Evolutionary conservation across 1,140 invertebrate genomes (phyloP), one percentile per base, ranked within the genome.

Genomic region (Aphelinus certus): DNA sequence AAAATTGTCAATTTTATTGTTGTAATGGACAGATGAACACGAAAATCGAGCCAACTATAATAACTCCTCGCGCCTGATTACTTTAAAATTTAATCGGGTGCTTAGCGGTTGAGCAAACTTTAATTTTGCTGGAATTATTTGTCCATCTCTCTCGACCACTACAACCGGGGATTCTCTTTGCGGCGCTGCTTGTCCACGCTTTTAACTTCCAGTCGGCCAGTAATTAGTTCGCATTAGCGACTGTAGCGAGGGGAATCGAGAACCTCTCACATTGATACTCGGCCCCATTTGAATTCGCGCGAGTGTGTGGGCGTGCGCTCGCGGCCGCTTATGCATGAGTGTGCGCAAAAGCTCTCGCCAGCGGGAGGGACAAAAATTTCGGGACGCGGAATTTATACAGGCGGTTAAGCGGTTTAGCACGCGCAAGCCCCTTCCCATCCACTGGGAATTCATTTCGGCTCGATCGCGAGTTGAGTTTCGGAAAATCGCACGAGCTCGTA

Each of bases 151-250:
- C 48, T 56, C 3, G 9, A 2, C 10, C 62, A 63, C 51, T 69
- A 53, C 26, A 26, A 26, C 26, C 46, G 10, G 60, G 46, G 6
- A 56, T 47, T 51, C 60, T 62, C 58, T n/a, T 55, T 71, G 61
- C 73, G 79, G 75, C 77, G 80, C 77, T 76, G 81, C 80, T 81
- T 84, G 81, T 82, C 81, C 79, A 78, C 84, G 83, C 83, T 85
- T 87, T 87, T 83, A 84, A 85, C 83, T 86, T 83, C 78, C 81
- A 77, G 76, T 83, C 79, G 81, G 71, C 66, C 70, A 76, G 83
- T 87, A 86, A 86, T 84, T 86, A 85, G 82, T 83, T 83, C 76
- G 79, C 83, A 84, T 86, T 87, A 86, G 77, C 78, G 73, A 58
- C 57, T 55, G 7, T 60, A 3, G 45, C 62, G 46, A 43, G 63